Evolutionary conservation across 2,888 invertebrate genomes (phyloP).

Genomic region (Amblyjoppa fuscipennis): DNA sequence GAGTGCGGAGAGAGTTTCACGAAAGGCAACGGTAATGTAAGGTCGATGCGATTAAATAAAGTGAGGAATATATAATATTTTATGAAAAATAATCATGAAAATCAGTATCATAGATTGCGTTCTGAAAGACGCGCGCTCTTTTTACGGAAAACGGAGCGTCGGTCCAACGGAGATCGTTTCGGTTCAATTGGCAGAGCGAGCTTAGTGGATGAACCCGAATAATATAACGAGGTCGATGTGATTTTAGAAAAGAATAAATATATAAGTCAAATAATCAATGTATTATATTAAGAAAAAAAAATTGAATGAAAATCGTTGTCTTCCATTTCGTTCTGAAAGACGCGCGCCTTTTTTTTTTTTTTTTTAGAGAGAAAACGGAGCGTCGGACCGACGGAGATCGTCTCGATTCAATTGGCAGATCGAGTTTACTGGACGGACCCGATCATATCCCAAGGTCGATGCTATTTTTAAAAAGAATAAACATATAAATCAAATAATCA

Average conservation of each 20-base stretch:
- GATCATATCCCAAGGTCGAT: slow-evolving; percentile 57
- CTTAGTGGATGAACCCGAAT: background rate
- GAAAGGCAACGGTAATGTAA: too few relatives aligned
- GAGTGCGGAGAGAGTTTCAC: too few relatives aligned
- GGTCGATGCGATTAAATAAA: too few relatives aligned
- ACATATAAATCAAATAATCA: slow-evolving; percentile 57
- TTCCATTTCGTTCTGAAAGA: too few relatives aligned
- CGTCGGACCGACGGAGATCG: slow-evolving; percentile 1
- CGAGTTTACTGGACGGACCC: background rate
- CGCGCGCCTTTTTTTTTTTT: too few relatives aligned
- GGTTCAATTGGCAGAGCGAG: background rate
- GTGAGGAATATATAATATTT: too few relatives aligned
- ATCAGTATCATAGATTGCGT: too few relatives aligned
- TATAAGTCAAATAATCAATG: slow-evolving; percentile 64
- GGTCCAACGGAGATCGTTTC: slow-evolving; percentile 2
- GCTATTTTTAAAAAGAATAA: slow-evolving; percentile 71
- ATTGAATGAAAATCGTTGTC: background rate
- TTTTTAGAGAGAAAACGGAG: too few relatives aligned
- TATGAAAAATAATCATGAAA: too few relatives aligned
- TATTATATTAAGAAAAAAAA: too few relatives aligned
- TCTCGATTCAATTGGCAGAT: background rate
- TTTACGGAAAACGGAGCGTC: background rate
- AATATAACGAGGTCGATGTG: slow-evolving; percentile 68
- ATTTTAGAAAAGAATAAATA: slow-evolving; percentile 77
- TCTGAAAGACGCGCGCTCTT: too few relatives aligned